phyloP scores from a whole-genome alignment of 2,888 invertebrate species.

The Gandaritis pyraliata region DNA sequence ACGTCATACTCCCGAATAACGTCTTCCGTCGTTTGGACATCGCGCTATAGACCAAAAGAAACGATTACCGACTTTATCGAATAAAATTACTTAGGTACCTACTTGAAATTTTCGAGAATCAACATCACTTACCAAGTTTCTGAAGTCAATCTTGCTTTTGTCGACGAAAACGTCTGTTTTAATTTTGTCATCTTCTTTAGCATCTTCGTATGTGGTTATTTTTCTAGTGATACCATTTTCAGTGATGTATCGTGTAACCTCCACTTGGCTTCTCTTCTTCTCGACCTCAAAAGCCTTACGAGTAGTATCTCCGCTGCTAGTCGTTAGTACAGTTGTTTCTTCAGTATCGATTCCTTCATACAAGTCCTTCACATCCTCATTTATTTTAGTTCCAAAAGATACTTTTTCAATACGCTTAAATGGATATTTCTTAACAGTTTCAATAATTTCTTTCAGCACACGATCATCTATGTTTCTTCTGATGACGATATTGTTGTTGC shows the following conservation, averaged over 20 bases:
- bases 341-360: slow-evolving; percentile 77
- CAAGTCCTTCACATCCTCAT: slow-evolving; percentile 84
- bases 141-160: slow-evolving; percentile 80
- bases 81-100: too few species aligned
- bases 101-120: background rate
- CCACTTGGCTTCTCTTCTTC: slow-evolving; percentile 78
- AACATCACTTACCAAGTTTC: slow-evolving; percentile 74
- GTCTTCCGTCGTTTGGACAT: slow-evolving; percentile 80
- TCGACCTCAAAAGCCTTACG: slow-evolving; percentile 78
- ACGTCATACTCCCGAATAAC: slow-evolving; percentile 77
- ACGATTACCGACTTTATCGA: background rate
- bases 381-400: slow-evolving; percentile 82
- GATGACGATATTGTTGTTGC: slow-evolving; percentile 78
- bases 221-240: slow-evolving; percentile 79
- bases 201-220: slow-evolving; percentile 80
- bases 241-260: slow-evolving; percentile 78
- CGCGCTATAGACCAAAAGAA: slow-evolving; percentile 63
- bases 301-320: slow-evolving; percentile 67
- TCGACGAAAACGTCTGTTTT: slow-evolving; percentile 81
- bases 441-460: slow-evolving; percentile 77
- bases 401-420: slow-evolving; percentile 81
- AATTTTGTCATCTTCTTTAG: slow-evolving; percentile 79
- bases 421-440: slow-evolving; percentile 79
- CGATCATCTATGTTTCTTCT: slow-evolving; percentile 77
- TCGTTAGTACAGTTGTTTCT: slow-evolving; percentile 68